These are phyloP conservation scores for Uropetala carovei DNA, from an alignment of 2,888 invertebrate genomes.

Conservation along the genomic window DNA sequence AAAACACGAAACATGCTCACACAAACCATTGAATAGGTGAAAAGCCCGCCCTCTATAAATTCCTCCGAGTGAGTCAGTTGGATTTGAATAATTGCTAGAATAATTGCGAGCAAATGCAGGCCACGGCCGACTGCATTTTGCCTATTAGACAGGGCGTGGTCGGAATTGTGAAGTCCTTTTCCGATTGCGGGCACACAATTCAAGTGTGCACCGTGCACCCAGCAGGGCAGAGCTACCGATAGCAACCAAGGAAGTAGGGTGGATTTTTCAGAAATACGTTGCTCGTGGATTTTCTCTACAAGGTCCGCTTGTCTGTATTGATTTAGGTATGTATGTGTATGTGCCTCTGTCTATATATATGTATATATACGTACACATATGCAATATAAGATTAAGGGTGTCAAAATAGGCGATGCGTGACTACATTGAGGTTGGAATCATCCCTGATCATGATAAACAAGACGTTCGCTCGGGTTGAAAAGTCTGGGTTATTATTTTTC, in stretches of 20 bases:
- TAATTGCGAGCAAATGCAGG: conserved; percentile 62
- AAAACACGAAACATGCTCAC: background rate
- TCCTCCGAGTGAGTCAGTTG: conserved; percentile 37
- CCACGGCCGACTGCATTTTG: conserved; percentile 62
- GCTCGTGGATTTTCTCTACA: too few relatives aligned
- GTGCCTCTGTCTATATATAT: background rate
- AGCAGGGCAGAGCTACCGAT: background rate
- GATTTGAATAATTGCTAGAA: conserved; percentile 64
- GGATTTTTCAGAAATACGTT: background rate
- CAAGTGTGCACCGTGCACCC: conserved; percentile 35
- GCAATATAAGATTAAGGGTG: conserved; percentile 6
- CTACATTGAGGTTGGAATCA: conserved; percentile 6
- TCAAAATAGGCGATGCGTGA: conserved; percentile 40
- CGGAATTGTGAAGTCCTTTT: conserved; percentile 44
- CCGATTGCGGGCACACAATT: conserved; percentile 39
- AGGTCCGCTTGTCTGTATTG: too few relatives aligned
- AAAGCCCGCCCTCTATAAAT: conserved; percentile 30
- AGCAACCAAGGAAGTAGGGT: background rate
- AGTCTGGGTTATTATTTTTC: background rate
- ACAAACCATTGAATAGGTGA: background rate
- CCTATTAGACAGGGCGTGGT: conserved; percentile 64
- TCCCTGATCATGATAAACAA: background rate
- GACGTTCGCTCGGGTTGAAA: conserved; percentile 4
- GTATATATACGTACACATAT: background rate
- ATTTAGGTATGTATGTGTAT: background rate